Percentiles rank a stretch among this genome's conserved stretches.
Conservation (phyloP, 2,888 invertebrate species). For the Athripsodes cinereus region DNA sequence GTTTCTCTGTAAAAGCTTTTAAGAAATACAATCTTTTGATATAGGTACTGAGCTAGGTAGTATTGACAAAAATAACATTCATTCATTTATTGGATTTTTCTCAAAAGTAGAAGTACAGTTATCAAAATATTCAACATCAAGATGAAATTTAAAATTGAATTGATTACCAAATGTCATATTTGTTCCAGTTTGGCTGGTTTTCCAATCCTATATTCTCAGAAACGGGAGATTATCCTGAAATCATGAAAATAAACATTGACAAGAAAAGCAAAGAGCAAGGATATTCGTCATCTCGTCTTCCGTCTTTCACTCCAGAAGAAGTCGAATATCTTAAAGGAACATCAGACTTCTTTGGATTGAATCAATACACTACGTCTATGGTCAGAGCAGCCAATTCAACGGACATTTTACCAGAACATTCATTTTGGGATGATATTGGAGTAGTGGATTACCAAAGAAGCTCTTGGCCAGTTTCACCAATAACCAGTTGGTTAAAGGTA, state of each 20-base stretch:
- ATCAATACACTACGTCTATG: constrained; percentile 55
- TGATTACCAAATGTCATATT: too few species aligned
- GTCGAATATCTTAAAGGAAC: constrained; percentile 49
- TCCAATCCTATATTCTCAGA: constrained; percentile 55
- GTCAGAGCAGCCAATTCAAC: constrained; percentile 19
- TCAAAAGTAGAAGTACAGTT: too few species aligned
- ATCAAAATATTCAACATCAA: too few species aligned
- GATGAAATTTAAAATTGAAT: too few species aligned
- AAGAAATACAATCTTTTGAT: too few species aligned
- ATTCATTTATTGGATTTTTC: too few species aligned
- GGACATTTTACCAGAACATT: neutral
- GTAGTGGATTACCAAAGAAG: constrained; percentile 4
- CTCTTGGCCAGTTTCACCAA: constrained; percentile 15
- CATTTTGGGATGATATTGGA: constrained; percentile 12
- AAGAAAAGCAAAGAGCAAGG: constrained; percentile 53
- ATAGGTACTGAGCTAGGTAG: too few species aligned
- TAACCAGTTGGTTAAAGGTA: constrained; percentile 26
- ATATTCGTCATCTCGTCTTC: constrained; percentile 50
- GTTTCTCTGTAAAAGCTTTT: too few species aligned
- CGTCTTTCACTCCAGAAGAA: constrained; percentile 53
- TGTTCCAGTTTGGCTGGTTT: constrained; percentile 50
- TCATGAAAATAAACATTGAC: constrained; percentile 51
- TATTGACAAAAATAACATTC: too few species aligned
- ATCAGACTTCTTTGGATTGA: constrained; percentile 65
- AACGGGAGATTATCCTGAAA: constrained; percentile 54